Evolutionary conservation across 2,113 vertebrate genomes (phyloP).

Genomic region (Paramormyrops kingsleyae): DNA sequence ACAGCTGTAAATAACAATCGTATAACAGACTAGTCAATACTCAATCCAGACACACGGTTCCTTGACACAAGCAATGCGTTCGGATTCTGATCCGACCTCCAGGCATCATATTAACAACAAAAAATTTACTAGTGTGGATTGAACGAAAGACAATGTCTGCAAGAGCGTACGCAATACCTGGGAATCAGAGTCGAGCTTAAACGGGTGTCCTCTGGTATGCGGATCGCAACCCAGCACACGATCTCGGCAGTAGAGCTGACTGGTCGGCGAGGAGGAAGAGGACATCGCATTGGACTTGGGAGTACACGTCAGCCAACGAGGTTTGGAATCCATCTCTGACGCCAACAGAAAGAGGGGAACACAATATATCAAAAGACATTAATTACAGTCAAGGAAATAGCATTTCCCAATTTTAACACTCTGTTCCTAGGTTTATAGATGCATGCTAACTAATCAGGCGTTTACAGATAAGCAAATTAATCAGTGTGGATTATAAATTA

Average conservation of each 20-base stretch:
- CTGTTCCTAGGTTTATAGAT: background rate
- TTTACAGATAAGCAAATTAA: background rate
- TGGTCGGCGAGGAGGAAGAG: background rate
- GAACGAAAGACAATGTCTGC: background rate
- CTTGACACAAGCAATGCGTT: background rate
- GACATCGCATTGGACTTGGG: background rate
- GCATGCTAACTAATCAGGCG: background rate
- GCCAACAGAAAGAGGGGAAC: background rate
- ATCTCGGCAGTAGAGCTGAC: background rate
- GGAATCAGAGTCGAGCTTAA: background rate
- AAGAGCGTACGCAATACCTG: background rate
- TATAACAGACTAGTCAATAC: no score
- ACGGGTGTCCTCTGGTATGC: background rate
- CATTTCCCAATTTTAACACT: background rate
- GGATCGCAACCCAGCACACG: background rate
- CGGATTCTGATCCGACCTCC: background rate
- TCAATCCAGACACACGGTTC: background rate
- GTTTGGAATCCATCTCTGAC: conserved; percentile 4
- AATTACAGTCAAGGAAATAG: background rate
- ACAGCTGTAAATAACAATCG: no score
- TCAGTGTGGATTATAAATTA: background rate
- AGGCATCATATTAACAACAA: background rate
- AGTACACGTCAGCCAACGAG: background rate
- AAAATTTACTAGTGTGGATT: background rate
- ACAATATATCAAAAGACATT: background rate